Evolutionary conservation across 2,888 invertebrate species (phyloP).

Genomic region (Nezara viridula): DNA sequence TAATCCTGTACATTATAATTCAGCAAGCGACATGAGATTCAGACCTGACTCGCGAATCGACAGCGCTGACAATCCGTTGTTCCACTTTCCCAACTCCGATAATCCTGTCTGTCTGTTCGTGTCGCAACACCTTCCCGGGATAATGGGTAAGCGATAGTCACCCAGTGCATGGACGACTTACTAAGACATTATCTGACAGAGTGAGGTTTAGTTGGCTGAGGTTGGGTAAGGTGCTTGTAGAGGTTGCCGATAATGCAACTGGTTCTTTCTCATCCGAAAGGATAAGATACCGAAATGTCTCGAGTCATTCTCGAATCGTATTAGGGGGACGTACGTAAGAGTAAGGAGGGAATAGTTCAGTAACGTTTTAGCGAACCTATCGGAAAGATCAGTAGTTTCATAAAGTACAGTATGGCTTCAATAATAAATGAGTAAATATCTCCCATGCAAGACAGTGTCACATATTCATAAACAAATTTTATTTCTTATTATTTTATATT

Average conservation of each 20-base stretch:
- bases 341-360: neutral
- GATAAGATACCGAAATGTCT: neutral
- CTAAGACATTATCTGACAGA: slow-evolving; percentile 14
- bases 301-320: neutral
- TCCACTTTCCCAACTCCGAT: neutral
- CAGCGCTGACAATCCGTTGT: neutral
- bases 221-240: neutral
- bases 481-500: too few species aligned
- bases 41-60: neutral
- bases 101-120: neutral
- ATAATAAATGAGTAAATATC: too few species aligned
- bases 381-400: too few species aligned
- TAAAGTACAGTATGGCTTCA: too few species aligned
- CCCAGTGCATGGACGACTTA: neutral
- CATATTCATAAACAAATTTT: too few species aligned
- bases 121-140: too few species aligned
- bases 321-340: neutral
- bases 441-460: too few species aligned
- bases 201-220: neutral
- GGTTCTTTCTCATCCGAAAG: neutral
- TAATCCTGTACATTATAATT: too few species aligned
- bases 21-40: too few species aligned
- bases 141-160: neutral
- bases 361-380: too few species aligned
- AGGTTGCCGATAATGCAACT: neutral